Evolutionary conservation across 2,888 invertebrate species (phyloP).

Genomic region (Hermaeophaga mercurialis): DNA sequence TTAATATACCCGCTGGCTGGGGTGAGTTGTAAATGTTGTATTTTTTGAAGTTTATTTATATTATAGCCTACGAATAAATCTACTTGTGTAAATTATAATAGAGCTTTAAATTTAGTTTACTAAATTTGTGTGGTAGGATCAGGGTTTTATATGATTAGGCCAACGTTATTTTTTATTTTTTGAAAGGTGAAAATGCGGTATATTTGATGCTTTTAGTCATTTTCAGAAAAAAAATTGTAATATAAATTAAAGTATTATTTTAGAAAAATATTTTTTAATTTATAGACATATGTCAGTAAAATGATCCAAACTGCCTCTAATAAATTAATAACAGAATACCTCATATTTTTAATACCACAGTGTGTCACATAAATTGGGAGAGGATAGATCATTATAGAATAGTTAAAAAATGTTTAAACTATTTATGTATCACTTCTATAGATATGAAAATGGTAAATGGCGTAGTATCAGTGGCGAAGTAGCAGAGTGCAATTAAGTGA

Average conservation of each 20-base stretch:
- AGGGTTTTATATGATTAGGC: slow-evolving; percentile 35
- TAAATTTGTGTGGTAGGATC: slow-evolving; percentile 32
- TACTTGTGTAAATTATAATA: slow-evolving; percentile 19
- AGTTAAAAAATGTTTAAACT: no score
- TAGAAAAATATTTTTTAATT: slow-evolving; percentile 2
- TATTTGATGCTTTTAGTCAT: slow-evolving; percentile 11
- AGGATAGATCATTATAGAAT: no score
- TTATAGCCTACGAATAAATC: slow-evolving; percentile 21
- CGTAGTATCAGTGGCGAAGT: no score
- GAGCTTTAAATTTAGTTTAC: slow-evolving; percentile 34
- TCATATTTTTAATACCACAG: no score
- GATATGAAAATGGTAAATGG: no score
- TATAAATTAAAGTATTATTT: slow-evolving; percentile 21
- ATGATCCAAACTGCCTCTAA: no score
- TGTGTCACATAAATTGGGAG: no score
- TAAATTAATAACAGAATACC: no score
- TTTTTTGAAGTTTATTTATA: slow-evolving; percentile 32
- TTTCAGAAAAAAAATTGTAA: slow-evolving; percentile 14
- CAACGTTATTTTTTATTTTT: slow-evolving; percentile 31
- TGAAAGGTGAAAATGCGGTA: slow-evolving; percentile 7
- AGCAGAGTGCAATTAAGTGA: no score
- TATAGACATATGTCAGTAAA: no score
- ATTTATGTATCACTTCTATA: no score
- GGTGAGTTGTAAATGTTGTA: slow-evolving; percentile 26
- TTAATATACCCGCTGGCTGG: no score